phyloP scores from a whole-genome alignment of 2,888 invertebrate genomes.

The Leptinotarsa rubiginosa region DNA sequence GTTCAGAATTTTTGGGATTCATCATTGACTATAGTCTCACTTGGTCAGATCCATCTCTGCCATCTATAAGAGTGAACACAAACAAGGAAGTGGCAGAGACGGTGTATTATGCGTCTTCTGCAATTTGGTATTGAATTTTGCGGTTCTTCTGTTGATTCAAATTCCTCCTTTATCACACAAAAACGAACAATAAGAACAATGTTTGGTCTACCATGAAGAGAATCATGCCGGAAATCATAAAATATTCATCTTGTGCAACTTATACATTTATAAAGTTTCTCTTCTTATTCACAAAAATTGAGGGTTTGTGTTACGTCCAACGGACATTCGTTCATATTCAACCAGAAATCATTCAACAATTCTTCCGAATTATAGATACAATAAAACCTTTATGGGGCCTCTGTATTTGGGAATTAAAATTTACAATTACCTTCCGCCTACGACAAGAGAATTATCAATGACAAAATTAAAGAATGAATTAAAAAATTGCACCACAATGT shows the following conservation, averaged over 20 bases:
- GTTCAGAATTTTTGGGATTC: neutral
- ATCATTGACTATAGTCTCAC: neutral
- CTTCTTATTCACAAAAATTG: neutral
- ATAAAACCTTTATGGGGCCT: neutral
- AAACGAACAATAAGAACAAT: too few relatives aligned
- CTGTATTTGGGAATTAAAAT: neutral
- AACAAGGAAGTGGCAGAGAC: neutral
- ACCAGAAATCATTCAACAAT: neutral
- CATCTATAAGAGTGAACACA: neutral
- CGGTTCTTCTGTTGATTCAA: too few relatives aligned
- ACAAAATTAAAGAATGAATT: neutral
- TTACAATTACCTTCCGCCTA: neutral
- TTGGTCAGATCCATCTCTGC: neutral
- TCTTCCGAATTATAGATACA: neutral
- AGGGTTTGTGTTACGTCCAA: neutral
- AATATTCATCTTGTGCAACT: neutral
- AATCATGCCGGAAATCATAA: neutral
- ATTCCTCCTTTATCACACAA: too few relatives aligned
- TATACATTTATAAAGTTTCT: neutral
- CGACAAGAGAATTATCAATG: neutral
- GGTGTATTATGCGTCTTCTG: neutral
- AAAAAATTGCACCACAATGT: neutral
- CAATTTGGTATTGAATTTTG: too few relatives aligned
- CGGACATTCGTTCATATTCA: neutral
- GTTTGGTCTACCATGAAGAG: neutral